Evolutionary conservation across 2,888 invertebrate genomes (phyloP), one percentile per base, ranked within the genome.

Genomic region (Idaea straminata): DNA sequence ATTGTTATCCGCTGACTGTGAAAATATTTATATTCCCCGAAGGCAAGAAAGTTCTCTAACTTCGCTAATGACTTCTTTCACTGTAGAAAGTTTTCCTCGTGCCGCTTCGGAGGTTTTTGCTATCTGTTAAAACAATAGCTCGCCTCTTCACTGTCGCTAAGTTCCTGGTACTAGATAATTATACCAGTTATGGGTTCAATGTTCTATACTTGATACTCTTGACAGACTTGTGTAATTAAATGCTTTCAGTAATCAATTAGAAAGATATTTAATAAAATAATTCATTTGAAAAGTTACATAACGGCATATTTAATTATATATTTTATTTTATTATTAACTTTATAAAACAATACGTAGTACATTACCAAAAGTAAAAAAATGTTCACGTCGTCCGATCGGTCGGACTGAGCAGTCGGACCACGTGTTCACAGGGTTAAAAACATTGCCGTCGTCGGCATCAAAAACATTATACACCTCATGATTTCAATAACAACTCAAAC

Each of bases 51-150:
- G 81, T 89, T 87, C 77, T 78, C 74, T 78, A 89, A 89, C 85
- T 90, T 86, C 71, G 80, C 86, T 91, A 91, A 91, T 89, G 89
- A 90, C 89, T 89, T 88, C 87, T 90, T 90, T 91, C 84, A 82
- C 84, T 84, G 82, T 82, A 76, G 77, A 77, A 86, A 90, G 86
- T 89, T 89, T 80, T 77, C 79, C 79, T 77, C 77, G 75, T 81
- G 83, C 81, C 78, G 81, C 83, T 86, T 79, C 81, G 82, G 83
- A 84, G 83, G 83, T 84, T 86, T 81, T 83, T 82, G 82, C 83
- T 87, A 85, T 86, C 85, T 84, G 78, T 84, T 86, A 83, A 85
- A 84, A 88, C 86, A 88, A 88, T 84, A 85, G 82, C 81, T 77
- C 74, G 70, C 71, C 68, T 71, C 81, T 83, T 85, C 83, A 85